phyloP scores from a whole-genome alignment of 2,113 vertebrate genomes.

The Chamaetylas fuelleborni region DNA sequence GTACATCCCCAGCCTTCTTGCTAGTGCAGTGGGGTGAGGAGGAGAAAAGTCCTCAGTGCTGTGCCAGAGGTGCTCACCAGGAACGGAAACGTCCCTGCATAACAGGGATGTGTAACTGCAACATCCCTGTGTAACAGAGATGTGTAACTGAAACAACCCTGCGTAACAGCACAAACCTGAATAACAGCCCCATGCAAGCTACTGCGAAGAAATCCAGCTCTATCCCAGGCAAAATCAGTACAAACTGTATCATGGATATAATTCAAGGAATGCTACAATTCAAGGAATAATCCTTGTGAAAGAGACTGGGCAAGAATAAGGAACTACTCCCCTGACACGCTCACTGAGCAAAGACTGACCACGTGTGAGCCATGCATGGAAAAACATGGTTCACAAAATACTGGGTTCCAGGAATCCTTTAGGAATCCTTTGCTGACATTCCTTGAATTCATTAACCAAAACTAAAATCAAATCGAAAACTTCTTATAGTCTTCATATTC shows the following conservation, averaged over 20 bases:
- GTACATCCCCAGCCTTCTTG: neutral
- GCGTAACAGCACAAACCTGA: neutral
- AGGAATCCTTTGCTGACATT: neutral
- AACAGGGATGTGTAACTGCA: neutral
- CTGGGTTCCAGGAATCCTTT: neutral
- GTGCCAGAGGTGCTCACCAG: neutral
- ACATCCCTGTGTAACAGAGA: neutral
- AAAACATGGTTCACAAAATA: neutral
- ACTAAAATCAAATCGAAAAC: neutral
- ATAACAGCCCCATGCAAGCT: neutral
- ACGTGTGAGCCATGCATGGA: accelerated
- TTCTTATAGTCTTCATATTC: neutral
- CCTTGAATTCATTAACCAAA: neutral
- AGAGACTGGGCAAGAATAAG: neutral
- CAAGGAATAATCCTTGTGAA: neutral
- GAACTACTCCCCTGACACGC: neutral
- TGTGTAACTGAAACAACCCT: too few relatives aligned
- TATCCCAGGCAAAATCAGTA: neutral
- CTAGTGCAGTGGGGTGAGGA: neutral
- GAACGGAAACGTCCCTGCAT: neutral
- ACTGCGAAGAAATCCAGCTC: neutral
- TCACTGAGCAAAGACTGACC: neutral
- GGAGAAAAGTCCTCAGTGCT: neutral
- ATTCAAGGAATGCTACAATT: neutral
- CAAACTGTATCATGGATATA: neutral